These are phyloP conservation scores for Drosophila truncata DNA, from an alignment of 1,140 invertebrate species.

Conservation along the genomic window DNA sequence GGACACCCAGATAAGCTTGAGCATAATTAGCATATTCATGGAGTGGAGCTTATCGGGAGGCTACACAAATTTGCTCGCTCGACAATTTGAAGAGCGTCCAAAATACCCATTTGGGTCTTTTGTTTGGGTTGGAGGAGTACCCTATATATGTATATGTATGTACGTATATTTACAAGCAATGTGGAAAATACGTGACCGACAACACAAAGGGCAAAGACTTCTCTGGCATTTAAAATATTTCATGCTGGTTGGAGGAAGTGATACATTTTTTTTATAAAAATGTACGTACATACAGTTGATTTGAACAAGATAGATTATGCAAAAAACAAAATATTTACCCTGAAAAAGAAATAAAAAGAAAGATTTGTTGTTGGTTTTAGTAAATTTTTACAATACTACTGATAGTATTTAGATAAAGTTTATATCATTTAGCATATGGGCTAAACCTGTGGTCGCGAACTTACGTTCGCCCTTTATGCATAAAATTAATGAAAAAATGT, in stretches of 20 bases:
- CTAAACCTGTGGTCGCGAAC: too few species aligned
- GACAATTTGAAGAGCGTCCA: slow-evolving; percentile 63
- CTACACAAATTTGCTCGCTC: slow-evolving; percentile 67
- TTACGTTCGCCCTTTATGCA: too few species aligned
- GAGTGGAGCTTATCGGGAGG: slow-evolving; percentile 43
- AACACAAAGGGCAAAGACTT: slow-evolving; percentile 19
- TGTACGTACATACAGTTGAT: too few species aligned
- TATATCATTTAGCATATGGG: too few species aligned
- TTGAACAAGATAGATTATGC: background rate
- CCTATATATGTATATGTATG: background rate
- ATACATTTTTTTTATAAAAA: background rate
- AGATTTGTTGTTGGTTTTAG: background rate
- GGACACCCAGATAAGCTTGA: slow-evolving; percentile 21
- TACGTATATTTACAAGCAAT: background rate
- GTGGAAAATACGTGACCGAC: slow-evolving; percentile 22
- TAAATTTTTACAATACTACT: too few species aligned
- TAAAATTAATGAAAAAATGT: too few species aligned
- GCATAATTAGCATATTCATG: slow-evolving; percentile 45
- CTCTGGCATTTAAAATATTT: slow-evolving; percentile 2
- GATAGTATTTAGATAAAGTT: too few species aligned
- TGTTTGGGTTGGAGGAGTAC: slow-evolving; percentile 24
- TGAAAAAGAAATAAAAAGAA: background rate
- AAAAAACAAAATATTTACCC: background rate
- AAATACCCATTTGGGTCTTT: slow-evolving; percentile 50
- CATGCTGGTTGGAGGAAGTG: background rate